Base-by-base conservation (phyloP, 1,140 invertebrate species). In the Drosophila insularis region DNA sequence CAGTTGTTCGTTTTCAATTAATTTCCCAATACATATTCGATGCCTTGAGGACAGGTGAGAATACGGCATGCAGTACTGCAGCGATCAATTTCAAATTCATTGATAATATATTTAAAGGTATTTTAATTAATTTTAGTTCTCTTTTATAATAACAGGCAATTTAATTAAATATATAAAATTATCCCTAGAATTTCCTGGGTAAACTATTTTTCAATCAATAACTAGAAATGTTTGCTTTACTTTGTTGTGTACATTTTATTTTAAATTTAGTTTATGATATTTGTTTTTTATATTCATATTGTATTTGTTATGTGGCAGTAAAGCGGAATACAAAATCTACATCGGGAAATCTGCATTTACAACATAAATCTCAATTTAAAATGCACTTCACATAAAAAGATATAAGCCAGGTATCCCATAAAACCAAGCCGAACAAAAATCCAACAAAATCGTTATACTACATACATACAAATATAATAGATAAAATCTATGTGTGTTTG, bases 351-450 rank as follows among this genome's bases (percentile, higher is more conserved):
- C 35, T 66, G 40, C 35, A 74, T 21, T 69, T 68, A 71, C 67
- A 72, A 78, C 74, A 87, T 86, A 87, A 86, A 86, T 86, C 81
- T 87, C 75, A 86, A 86, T 86, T 54, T 87, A 71, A 64, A 82
- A 66, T 86, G 81, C 81, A 86, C 68, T 71, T 65, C 60, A 50
- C 60, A 64, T 69, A 74, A 68, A 55, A 55, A 67, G 14, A 61
- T 56, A 40, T 46, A 50, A 67, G 63, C 53, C 67, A 46, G 37
- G 32, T 68, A 72, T 70, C 63, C 63, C 63, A 46, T 73, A 67
- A 71, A 76, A 39, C 61, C 56, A 77, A 67, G 8, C 43, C 5
- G 17, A 50, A 19, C 19, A 19, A 50, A 50, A 50, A 37, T 37
- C 35, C 60, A 35, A 71, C 32, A 43, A 13, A 50, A 37, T 37